Base-by-base conservation (phyloP, 2,113 vertebrate species). In the Phrynosoma blainvillii region DNA sequence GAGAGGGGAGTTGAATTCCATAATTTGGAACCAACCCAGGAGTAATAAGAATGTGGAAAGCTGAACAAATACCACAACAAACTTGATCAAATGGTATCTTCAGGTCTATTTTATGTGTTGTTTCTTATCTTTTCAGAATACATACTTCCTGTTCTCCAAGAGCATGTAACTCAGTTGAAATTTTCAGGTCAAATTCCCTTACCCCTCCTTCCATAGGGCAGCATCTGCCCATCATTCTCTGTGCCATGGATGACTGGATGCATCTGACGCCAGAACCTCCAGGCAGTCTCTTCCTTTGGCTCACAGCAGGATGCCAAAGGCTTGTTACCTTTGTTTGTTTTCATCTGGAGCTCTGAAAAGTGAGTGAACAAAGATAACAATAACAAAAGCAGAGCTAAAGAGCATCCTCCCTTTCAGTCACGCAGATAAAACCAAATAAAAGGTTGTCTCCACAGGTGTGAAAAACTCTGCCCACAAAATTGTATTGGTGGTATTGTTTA, bases 181-280 rank as follows among this genome's bases (percentile, higher is more conserved):
- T 90, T 94, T 87, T 74, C 91, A 92, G 86, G 84, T 89, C 87
- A 89, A 92, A 91, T 82, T 62, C 89, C 94, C 94, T 88, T 79
- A 76, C 86, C 88, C 92, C 92, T 94, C 89, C 92, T 91, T 89
- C 86, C 91, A 91, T 92, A 91, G 86, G 88, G 92, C 91, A 94
- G 93, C 94, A 95, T 93, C 94, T 94, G 94, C 89, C 92, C 92
- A 89, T 90, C 93, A 94, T 93, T 83, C 76, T 87, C 93, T 0
- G 12, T 79, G 87, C 91, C 93, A 88, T 0, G 89, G 93, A 88
- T 93, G 95, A 92, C 42, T 93, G 93, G 93, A 93, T 90, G n/a
- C 62, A 68, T 84, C 81, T 84, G 62, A 79, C 87, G 79, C 84
- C 87, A 87, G 87, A 27, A 54, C 84, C 73, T 76, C 84, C 73